Conservation (phyloP, 2,113 vertebrate species). For the Oceanodroma tethys region DNA sequence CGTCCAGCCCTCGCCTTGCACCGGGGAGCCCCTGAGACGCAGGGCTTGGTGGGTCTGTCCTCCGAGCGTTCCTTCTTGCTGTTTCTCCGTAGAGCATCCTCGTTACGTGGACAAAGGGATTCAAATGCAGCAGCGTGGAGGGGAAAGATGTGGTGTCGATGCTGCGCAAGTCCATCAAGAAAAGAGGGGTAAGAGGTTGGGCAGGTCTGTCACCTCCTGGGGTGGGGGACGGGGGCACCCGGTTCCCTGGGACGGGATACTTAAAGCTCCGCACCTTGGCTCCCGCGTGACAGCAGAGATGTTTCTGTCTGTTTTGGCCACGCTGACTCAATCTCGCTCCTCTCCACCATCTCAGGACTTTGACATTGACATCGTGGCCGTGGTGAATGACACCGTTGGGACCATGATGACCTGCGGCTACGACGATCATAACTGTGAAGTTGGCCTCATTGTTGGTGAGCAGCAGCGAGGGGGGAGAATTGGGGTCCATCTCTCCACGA, state of each 20-base stretch:
- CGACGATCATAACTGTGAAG: slow-evolving; percentile 93
- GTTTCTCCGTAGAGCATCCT: slow-evolving; percentile 80
- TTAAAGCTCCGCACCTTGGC: rapidly evolving
- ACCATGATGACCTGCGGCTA: slow-evolving; percentile 99
- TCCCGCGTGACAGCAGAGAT: rapidly evolving
- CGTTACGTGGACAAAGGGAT: slow-evolving; percentile 91
- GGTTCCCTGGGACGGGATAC: background rate
- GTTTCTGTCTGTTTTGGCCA: rapidly evolving
- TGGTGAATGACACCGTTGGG: slow-evolving; percentile 96
- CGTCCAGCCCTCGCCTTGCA: background rate
- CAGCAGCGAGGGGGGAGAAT: background rate
- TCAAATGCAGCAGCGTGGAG: slow-evolving; percentile 90
- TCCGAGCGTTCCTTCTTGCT: background rate
- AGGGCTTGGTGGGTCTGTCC: background rate
- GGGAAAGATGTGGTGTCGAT: slow-evolving; percentile 88
- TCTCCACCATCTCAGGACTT: slow-evolving; percentile 81
- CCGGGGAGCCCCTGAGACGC: rapidly evolving
- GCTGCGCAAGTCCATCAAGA: slow-evolving; percentile 86
- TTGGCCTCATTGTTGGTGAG: slow-evolving; percentile 95
- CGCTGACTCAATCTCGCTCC: background rate
- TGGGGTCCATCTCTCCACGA: background rate
- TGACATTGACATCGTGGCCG: slow-evolving; percentile 90
- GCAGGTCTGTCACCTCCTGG: background rate
- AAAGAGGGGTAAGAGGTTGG: slow-evolving; percentile 81
- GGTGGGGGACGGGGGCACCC: rapidly evolving